These are phyloP conservation scores for Galaxea fascicularis DNA, from an alignment of 92 coral and sea anemone genomes.

Conservation along the genomic window DNA sequence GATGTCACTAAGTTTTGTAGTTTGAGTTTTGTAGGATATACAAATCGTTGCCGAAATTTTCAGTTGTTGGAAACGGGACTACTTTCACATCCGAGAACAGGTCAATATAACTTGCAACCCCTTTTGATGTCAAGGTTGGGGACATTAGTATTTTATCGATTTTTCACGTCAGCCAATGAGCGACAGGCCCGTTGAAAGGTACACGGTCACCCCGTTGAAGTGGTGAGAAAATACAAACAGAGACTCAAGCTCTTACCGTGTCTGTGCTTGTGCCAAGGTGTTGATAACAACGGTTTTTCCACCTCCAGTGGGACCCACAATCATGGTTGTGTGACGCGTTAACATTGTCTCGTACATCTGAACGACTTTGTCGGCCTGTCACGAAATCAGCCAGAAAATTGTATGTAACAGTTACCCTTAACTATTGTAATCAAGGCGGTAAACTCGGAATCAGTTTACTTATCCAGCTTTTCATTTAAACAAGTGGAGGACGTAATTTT, in stretches of 20 bases:
- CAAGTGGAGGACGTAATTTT: no score
- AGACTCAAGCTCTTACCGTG: slow-evolving; percentile 73
- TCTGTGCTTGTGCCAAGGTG: slow-evolving; percentile 98
- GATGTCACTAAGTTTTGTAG: no score
- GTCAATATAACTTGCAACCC: no score
- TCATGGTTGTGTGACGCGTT: slow-evolving; percentile 99
- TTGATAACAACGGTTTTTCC: slow-evolving; percentile 98
- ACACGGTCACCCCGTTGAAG: neutral
- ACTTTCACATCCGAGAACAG: no score
- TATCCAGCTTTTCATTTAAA: neutral
- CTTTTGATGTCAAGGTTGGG: no score
- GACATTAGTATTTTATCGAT: no score
- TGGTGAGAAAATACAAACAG: neutral
- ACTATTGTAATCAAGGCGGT: neutral
- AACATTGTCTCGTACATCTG: slow-evolving; percentile 99
- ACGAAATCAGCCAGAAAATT: slow-evolving; percentile 1
- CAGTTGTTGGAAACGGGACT: no score
- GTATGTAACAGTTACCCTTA: neutral
- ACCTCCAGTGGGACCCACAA: slow-evolving; percentile 99
- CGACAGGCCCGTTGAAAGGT: neutral
- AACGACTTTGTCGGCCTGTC: slow-evolving; percentile 96
- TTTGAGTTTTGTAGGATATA: no score
- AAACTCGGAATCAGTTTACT: neutral
- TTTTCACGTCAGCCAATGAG: no score
- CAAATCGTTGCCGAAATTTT: no score